Evolutionary conservation across 1,140 invertebrate species (phyloP), one percentile per base, ranked within the genome.

Genomic region (Ganaspis sp.): DNA sequence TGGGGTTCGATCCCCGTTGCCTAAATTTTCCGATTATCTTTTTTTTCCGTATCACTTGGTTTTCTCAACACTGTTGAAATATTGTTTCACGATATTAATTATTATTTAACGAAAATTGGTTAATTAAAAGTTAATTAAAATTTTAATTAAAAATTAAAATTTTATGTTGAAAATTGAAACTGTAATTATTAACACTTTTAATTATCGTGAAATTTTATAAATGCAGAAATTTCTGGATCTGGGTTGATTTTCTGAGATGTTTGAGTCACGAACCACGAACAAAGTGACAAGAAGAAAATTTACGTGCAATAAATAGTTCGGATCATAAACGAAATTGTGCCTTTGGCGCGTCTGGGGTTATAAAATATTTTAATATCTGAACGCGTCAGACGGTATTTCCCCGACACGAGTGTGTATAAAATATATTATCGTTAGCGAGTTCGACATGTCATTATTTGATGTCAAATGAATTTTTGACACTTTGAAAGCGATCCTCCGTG

Each of bases 241-340:
- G 12, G 8, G 6, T 49, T 8, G 45, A 49, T 58, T 26, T 58
- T 23, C 3, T 1, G 21, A 15, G 4, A 29, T 12, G 4, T 6
- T 12, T n/a, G 11, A 29, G 58, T 64, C 26, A 6, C 5, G 23
- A 64, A 29, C 45, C 37, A 17, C n/a, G 70, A 38, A 77, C 71
- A 70, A 77, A 69, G 70, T 54, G 53, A 26, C 64, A 37, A 71
- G 40, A 58, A 23, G 42, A 58, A 72, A 73, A 77, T 77, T 77
- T 77, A 77, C 75, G 75, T 69, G 54, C 71, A 77, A 77, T 77
- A 77, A 77, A 77, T 77, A 73, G 54, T 54, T 73, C 54, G 42
- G 70, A 69, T 49, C 75, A 77, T 77, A 77, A 77, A 77, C 54
- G 75, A 77, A 72, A 77, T 77, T 77, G 75, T 77, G 70, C 71